Evolutionary conservation across 2,113 vertebrate species (phyloP).

Genomic region (Hymenochirus boettgeri): DNA sequence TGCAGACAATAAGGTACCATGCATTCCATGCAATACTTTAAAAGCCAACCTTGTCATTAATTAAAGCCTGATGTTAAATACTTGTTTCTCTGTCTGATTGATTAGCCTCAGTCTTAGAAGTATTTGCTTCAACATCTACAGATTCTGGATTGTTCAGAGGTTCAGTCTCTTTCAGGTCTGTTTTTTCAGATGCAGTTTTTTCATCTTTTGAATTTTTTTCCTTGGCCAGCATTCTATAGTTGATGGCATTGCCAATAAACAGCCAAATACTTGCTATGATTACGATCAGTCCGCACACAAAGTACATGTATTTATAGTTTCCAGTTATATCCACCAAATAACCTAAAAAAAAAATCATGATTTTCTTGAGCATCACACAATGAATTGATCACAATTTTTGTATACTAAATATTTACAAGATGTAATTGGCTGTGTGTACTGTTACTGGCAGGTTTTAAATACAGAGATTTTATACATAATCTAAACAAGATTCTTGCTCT

Average conservation of each 20-base stretch:
- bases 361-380: neutral
- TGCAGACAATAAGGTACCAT: too few relatives aligned
- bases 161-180: slow-evolving; percentile 60
- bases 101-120: slow-evolving; percentile 50
- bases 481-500: too few relatives aligned
- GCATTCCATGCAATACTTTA: too few relatives aligned
- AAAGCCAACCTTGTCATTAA: too few relatives aligned
- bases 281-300: slow-evolving; percentile 81
- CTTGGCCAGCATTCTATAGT: slow-evolving; percentile 85
- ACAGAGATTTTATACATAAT: too few relatives aligned
- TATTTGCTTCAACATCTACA: slow-evolving; percentile 52
- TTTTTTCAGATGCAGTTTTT: slow-evolving; percentile 58
- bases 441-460: too few relatives aligned
- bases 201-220: slow-evolving; percentile 69
- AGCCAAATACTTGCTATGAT: slow-evolving; percentile 84
- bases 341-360: slow-evolving; percentile 57
- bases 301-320: slow-evolving; percentile 90
- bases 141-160: slow-evolving; percentile 53
- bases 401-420: too few relatives aligned
- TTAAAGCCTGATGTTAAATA: slow-evolving; percentile 65
- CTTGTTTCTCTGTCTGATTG: slow-evolving; percentile 86
- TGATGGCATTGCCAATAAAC: slow-evolving; percentile 89
- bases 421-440: too few relatives aligned
- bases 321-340: slow-evolving; percentile 87
- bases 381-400: too few relatives aligned